Base-by-base conservation (phyloP, 2,888 invertebrate species). In the Sphaeridia pumilis region DNA sequence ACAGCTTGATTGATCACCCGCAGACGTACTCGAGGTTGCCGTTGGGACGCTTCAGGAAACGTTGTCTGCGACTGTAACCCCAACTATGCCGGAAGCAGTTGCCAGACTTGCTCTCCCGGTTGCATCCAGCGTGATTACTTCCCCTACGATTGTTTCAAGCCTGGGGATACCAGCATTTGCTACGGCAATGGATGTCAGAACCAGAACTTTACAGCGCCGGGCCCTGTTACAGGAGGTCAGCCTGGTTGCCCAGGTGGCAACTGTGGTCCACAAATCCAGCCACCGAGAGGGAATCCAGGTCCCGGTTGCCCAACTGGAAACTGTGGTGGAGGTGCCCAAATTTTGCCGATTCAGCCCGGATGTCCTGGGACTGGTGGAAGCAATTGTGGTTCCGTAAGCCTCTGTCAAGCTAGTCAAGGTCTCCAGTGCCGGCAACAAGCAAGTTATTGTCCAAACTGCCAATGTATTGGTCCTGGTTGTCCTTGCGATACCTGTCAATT, bases 31-130 rank as follows among this genome's bases (percentile, higher is more conserved):
- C 22, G 20, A 35, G 47, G 47, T n/a, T 47, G 47, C 22, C 36
- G 31, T n/a, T 22, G 31, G 24, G 61, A 57, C 24, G 3, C 4
- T 3, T 38, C 49, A 38, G 58, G 61, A n/a, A 46, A 57, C 41
- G 52, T 59, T 5, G 49, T 36, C 3, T 61, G 61, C 28, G 54
- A 61, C 24, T 61, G 61, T 43, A 46, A 56, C 2, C 45, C 42
- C 12, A 55, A 57, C 31, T 61, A 61, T 49, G 54, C 53, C 4
- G 61, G 61, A 17, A 34, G 48, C 10, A 53, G 57, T 41, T 61
- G 61, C 36, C 17, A 36, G 4, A n/a, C 22, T 5, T 45, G 45
- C n/a, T 25, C 45, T 5, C 45, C 45, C 5, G 45, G 45, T 17
- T 45, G 45, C 20, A 3, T 45, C 4, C 45, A 45, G 22, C 12